Evolutionary conservation across 2,113 vertebrate genomes (phyloP).

Genomic region (Phalacrocorax carbo): DNA sequence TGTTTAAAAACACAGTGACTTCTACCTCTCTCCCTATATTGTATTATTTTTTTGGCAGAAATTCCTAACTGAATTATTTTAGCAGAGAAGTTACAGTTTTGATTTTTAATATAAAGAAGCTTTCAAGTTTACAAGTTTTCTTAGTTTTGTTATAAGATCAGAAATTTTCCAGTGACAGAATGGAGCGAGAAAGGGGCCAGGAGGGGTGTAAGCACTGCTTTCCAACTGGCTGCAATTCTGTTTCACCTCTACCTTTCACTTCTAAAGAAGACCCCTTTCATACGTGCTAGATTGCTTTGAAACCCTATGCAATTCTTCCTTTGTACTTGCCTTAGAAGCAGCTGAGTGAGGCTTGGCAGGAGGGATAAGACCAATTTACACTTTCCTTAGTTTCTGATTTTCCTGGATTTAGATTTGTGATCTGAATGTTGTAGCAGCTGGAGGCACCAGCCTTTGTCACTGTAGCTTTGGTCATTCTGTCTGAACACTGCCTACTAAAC

Average conservation of each 20-base stretch:
- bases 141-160: not conserved
- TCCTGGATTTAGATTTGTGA: not conserved
- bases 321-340: not conserved
- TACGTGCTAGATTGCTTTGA: not conserved
- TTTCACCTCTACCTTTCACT: not conserved
- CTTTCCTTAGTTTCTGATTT: not conserved
- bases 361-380: not conserved
- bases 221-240: not conserved
- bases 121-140: not conserved
- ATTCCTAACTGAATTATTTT: not conserved
- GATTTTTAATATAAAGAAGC: not conserved
- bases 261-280: not conserved
- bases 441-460: not conserved
- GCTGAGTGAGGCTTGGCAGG: not conserved
- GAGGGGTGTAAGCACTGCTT: not conserved
- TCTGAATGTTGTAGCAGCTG: not conserved
- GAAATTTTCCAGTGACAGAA: not conserved
- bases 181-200: not conserved
- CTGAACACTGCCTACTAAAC: not conserved
- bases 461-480: not conserved
- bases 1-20: not conserved
- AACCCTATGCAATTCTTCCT: not conserved
- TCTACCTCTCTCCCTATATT: not conserved
- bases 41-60: not conserved
- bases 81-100: not conserved